Conservation (phyloP, 2,888 invertebrate species). For the Pyrgus malvae region DNA sequence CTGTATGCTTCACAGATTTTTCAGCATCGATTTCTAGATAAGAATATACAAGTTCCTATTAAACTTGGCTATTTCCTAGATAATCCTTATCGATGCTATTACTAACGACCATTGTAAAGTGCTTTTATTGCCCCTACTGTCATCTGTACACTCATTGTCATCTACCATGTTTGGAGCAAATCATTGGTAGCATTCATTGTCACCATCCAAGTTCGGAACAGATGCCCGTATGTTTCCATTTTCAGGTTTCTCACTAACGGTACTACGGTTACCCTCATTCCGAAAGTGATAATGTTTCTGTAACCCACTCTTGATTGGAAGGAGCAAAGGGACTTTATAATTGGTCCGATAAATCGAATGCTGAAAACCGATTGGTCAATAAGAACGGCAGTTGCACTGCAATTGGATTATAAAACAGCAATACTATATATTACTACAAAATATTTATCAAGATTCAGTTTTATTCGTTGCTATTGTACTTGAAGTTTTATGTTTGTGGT, state of each 20-base stretch:
- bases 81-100: constrained; percentile 24
- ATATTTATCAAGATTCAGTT: constrained; percentile 27
- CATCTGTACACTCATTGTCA: constrained; percentile 27
- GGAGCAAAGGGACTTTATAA: constrained; percentile 52
- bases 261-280: constrained; percentile 57
- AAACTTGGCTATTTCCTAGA: constrained; percentile 16
- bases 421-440: constrained; percentile 14
- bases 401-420: constrained; percentile 25
- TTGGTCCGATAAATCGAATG: constrained; percentile 48
- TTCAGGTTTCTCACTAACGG: constrained; percentile 59
- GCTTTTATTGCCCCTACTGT: constrained; percentile 26
- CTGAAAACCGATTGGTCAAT: constrained; percentile 38
- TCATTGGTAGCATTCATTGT: constrained; percentile 28
- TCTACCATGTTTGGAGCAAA: constrained; percentile 25
- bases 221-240: constrained; percentile 48
- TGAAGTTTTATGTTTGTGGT: constrained; percentile 9
- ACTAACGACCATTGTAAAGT: constrained; percentile 25
- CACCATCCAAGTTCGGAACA: constrained; percentile 32
- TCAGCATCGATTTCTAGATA: background rate
- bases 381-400: constrained; percentile 8
- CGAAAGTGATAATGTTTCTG: constrained; percentile 66
- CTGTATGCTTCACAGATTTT: background rate
- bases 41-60: background rate
- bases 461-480: constrained; percentile 14
- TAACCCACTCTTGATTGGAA: constrained; percentile 50